Conservation (phyloP, 2,888 invertebrate species). For the Lithosia quadra region DNA sequence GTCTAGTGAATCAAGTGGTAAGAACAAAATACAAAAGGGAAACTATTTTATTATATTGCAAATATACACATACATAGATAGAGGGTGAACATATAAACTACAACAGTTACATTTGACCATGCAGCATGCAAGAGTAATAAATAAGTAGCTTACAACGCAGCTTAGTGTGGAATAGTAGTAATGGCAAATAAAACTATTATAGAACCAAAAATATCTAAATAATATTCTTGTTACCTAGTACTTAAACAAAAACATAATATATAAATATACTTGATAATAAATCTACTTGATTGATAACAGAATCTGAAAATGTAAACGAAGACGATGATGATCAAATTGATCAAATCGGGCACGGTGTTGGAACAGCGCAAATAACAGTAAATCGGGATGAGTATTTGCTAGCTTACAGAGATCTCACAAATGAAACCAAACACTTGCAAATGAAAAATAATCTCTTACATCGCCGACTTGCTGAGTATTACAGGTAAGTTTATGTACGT, state of each 20-base stretch:
- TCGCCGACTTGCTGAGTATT: conserved; percentile 80
- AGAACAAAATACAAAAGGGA: conserved; percentile 11
- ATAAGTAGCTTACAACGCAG: too few relatives aligned
- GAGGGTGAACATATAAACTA: too few relatives aligned
- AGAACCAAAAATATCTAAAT: too few relatives aligned
- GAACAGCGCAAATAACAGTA: conserved; percentile 59
- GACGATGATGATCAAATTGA: conserved; percentile 60
- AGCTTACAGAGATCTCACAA: conserved; percentile 71
- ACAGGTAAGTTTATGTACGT: conserved; percentile 64
- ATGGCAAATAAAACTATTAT: too few relatives aligned
- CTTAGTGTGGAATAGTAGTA: too few relatives aligned
- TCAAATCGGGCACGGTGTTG: conserved; percentile 69
- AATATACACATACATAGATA: too few relatives aligned
- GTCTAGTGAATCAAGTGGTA: conserved; percentile 61
- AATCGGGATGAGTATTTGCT: conserved; percentile 76
- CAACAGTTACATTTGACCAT: too few relatives aligned
- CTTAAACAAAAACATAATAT: not conserved
- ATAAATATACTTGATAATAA: not conserved
- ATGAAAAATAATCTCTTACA: conserved; percentile 79
- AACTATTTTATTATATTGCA: too few relatives aligned
- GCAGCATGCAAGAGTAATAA: too few relatives aligned
- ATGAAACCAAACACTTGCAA: conserved; percentile 69
- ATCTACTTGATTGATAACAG: conserved; percentile 23
- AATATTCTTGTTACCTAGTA: too few relatives aligned
- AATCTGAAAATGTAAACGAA: conserved; percentile 17